Conservation (phyloP, 2,888 invertebrate genomes). For the Megaustenia siamemsis region DNA sequence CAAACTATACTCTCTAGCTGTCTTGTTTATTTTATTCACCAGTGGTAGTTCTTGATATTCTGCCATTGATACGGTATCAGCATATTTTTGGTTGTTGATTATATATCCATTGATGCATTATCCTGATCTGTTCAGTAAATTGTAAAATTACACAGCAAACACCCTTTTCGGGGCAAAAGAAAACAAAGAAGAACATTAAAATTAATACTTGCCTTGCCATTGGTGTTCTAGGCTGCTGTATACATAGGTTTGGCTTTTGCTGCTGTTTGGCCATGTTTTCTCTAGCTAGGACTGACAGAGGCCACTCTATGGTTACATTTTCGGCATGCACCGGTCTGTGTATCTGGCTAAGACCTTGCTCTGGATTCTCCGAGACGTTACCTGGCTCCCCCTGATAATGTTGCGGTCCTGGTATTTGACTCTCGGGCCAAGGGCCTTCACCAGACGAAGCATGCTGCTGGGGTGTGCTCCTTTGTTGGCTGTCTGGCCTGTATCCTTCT, state of each 20-base stretch:
- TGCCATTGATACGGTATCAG: too few species aligned
- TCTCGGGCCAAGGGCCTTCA: neutral
- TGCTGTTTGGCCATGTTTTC: neutral
- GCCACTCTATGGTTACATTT: conserved; percentile 22
- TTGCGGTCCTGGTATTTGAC: neutral
- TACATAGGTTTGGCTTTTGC: neutral
- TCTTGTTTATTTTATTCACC: too few species aligned
- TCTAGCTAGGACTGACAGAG: conserved; percentile 5
- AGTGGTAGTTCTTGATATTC: too few species aligned
- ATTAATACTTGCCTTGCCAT: neutral
- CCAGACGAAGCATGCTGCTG: neutral
- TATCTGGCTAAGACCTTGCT: neutral
- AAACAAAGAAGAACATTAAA: too few species aligned
- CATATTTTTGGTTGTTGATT: too few species aligned
- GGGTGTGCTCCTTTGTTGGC: conserved; percentile 9
- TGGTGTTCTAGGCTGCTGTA: neutral
- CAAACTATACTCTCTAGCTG: too few species aligned
- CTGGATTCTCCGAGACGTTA: too few species aligned
- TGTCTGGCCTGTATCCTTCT: neutral
- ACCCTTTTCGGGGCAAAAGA: too few species aligned
- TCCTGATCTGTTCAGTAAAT: too few species aligned
- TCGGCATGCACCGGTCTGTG: neutral
- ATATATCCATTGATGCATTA: too few species aligned
- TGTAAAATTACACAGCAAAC: too few species aligned
- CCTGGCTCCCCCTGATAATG: neutral